Evolutionary conservation across 2,888 invertebrate genomes (phyloP), one percentile per base, ranked within the genome.

Genomic region (Stenichneumon culpator): DNA sequence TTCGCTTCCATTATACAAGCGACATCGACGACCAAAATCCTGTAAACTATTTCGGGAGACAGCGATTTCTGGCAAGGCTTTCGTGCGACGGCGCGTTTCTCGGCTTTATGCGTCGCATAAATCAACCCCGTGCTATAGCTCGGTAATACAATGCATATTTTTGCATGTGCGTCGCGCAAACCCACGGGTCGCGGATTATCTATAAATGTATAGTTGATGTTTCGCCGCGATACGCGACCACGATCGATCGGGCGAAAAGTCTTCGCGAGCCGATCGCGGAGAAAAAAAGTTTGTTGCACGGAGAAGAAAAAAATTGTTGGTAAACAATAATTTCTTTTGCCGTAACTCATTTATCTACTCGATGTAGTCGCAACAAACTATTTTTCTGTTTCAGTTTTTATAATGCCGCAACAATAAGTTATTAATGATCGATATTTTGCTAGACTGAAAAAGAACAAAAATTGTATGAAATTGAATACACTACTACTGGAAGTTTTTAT

Each of bases 1-100:
- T 88, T 87, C 85, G 74, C 84, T 86, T 84, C 79, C 84, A 89
- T 82, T 86, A 86, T 87, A 86, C 75, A 63, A 67, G 32, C 79
- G 67, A 65, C 77, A 54, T 36, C 65, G 81, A 44, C 44, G 47
- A 50, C 70, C 32, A 74, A 79, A 68, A 83, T 83, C 86, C 88
- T 89, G 89, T 89, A 90, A 91, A 92, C 91, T 92, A 91, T 92
- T 92, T 92, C 88, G 88, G 90, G 36, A 68, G 28, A 89, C 87
- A 89, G 87, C 84, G 87, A 87, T 84, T 84, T 84, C 89, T 88
- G 91, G 88, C 90, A 88, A 87, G 89, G 36, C 88, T 91, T 91
- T 90, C 85, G 57, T 87, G 88, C 87, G 85, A 79, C 87, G 25
- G 68, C 69, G 36, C 36, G 57, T 63, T 63, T 28, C 50, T 60